A percentile compares a stretch with the other conserved stretches of the same genome.
phyloP scores from a whole-genome alignment of 2,113 vertebrate species.

The Lepisosteus oculatus region DNA sequence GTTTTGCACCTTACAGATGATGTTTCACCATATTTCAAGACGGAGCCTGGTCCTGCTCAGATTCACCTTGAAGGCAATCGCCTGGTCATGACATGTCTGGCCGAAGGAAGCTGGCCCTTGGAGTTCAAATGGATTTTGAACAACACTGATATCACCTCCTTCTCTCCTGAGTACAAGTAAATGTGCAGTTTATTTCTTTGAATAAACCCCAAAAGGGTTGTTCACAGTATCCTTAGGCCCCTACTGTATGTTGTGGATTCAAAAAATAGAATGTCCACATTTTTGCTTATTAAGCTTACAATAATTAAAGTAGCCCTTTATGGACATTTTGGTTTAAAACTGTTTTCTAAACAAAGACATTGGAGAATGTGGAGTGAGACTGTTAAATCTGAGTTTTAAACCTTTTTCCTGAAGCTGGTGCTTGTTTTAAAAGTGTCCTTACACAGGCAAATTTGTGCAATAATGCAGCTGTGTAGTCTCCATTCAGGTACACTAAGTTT shows the following conservation, averaged over 20 bases:
- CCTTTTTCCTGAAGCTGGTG: neutral
- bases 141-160: constrained; percentile 76
- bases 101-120: constrained; percentile 93
- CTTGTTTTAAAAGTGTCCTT: neutral
- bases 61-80: constrained; percentile 85
- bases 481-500: no score
- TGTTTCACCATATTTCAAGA: constrained; percentile 75
- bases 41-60: constrained; percentile 70
- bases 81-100: constrained; percentile 88
- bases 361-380: neutral
- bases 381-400: neutral
- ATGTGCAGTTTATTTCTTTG: constrained; percentile 18
- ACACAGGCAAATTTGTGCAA: no score
- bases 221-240: no score
- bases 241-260: no score
- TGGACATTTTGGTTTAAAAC: neutral
- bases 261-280: no score
- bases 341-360: neutral
- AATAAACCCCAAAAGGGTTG: no score
- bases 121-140: constrained; percentile 88
- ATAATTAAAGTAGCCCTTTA: no score
- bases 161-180: constrained; percentile 87
- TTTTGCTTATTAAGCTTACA: no score
- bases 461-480: no score
- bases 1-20: constrained; percentile 62